Percentiles rank a stretch among this genome's conserved stretches.
phyloP scores from a whole-genome alignment of 1,140 invertebrate genomes.

The Sarcophaga bullata region DNA sequence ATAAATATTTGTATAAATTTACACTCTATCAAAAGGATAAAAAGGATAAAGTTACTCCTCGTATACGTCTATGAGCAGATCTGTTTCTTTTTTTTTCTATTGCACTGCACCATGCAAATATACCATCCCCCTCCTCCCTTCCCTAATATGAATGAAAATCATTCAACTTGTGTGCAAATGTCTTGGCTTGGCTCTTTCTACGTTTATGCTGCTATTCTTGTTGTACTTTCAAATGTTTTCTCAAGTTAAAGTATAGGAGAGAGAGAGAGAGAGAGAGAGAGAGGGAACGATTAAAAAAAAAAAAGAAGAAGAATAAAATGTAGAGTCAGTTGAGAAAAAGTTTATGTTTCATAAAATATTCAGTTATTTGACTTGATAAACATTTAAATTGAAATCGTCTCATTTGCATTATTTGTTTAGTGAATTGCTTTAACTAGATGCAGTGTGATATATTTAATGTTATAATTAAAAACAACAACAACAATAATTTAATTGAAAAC shows the following conservation, averaged over 20 bases:
- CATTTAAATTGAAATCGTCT: slow-evolving; percentile 40
- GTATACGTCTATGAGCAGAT: background rate
- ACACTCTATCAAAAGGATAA: slow-evolving; percentile 12
- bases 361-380: slow-evolving; percentile 38
- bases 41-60: slow-evolving; percentile 30
- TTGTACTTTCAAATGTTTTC: background rate
- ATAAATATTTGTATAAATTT: slow-evolving; percentile 38
- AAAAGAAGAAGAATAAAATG: no score
- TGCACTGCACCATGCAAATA: background rate
- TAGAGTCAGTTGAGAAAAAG: background rate
- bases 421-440: slow-evolving; percentile 3
- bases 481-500: no score
- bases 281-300: no score
- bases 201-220: background rate
- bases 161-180: no score
- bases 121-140: no score
- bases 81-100: background rate
- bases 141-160: background rate
- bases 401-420: slow-evolving; percentile 35
- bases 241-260: no score
- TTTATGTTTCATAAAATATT: slow-evolving; percentile 41
- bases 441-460: slow-evolving; percentile 24
- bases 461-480: background rate
- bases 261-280: no score
- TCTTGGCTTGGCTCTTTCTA: background rate